A percentile compares a stretch with the other conserved stretches of the same genome.
Evolutionary conservation across 2,113 vertebrate genomes (phyloP).

Genomic region (Orientallactaga bullata): DNA sequence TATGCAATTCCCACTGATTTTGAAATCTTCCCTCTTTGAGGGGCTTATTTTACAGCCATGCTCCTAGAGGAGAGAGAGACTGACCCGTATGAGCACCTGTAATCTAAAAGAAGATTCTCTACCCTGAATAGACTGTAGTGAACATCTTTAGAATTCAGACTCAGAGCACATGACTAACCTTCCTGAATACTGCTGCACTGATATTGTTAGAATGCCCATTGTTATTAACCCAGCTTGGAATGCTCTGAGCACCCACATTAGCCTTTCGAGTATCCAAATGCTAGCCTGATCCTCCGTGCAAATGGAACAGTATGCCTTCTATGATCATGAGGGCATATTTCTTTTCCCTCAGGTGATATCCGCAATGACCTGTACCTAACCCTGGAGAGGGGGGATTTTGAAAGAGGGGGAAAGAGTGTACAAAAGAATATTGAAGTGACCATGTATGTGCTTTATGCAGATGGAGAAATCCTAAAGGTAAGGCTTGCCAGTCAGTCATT

Average conservation of each 20-base stretch:
- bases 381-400: slow-evolving; percentile 96
- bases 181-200: slow-evolving; percentile 74
- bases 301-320: background rate
- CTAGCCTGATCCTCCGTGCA: slow-evolving; percentile 54
- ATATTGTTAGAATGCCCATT: slow-evolving; percentile 75
- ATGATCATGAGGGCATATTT: background rate
- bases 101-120: background rate
- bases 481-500: slow-evolving; percentile 41
- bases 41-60: slow-evolving; percentile 16
- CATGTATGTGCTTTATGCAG: slow-evolving; percentile 95
- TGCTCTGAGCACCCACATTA: slow-evolving; percentile 80
- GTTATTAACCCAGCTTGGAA: slow-evolving; percentile 90
- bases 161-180: slow-evolving; percentile 85
- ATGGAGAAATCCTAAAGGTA: slow-evolving; percentile 94
- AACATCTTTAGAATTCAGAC: slow-evolving; percentile 59
- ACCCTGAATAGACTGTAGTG: slow-evolving; percentile 25
- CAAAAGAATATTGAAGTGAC: slow-evolving; percentile 99
- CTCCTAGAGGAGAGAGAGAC: background rate
- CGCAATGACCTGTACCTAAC: slow-evolving; percentile 98
- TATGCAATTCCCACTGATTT: slow-evolving; percentile 10
- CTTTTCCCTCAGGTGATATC: slow-evolving; percentile 91
- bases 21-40: slow-evolving; percentile 23
- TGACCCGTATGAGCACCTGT: background rate
- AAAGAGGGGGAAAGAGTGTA: slow-evolving; percentile 98
- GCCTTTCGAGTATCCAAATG: slow-evolving; percentile 71